These are phyloP conservation scores for Ambastaia sidthimunki DNA, from an alignment of 2,797 vertebrate species.

Conservation along the genomic window DNA sequence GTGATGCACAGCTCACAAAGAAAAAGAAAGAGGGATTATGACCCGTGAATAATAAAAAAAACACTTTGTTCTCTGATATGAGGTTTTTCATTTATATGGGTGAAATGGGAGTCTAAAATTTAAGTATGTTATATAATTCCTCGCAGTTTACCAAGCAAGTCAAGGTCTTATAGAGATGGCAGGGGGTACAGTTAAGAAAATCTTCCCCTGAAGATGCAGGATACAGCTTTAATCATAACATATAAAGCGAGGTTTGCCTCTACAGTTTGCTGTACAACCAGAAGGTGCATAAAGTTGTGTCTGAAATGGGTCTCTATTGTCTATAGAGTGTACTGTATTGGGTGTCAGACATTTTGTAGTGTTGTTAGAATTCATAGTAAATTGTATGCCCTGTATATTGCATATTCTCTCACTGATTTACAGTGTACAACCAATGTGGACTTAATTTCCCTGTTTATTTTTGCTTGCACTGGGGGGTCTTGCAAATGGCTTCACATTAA, in stretches of 20 bases:
- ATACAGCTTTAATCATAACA: conserved; percentile 13
- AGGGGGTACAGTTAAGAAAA: conserved; percentile 4
- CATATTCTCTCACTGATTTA: background rate
- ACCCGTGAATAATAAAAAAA: conserved; percentile 25
- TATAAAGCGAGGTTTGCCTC: background rate
- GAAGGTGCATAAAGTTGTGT: background rate
- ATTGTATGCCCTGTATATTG: background rate
- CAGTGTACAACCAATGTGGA: background rate
- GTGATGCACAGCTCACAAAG: background rate
- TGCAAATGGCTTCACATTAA: too few relatives aligned
- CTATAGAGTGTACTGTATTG: background rate
- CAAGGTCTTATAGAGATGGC: conserved; percentile 28
- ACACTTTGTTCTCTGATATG: conserved; percentile 39
- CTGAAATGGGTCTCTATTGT: background rate
- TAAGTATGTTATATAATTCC: conserved; percentile 53
- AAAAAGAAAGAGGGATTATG: conserved; percentile 32
- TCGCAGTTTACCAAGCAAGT: conserved; percentile 24
- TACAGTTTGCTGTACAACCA: background rate
- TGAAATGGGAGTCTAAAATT: conserved; percentile 43
- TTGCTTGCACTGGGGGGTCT: background rate
- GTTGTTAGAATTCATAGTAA: background rate
- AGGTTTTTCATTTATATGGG: conserved; percentile 62
- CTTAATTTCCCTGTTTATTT: background rate
- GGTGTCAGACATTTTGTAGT: background rate
- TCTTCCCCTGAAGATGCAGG: background rate